Base-by-base conservation (phyloP, 2,113 vertebrate genomes). In the Anolis sagrei region DNA sequence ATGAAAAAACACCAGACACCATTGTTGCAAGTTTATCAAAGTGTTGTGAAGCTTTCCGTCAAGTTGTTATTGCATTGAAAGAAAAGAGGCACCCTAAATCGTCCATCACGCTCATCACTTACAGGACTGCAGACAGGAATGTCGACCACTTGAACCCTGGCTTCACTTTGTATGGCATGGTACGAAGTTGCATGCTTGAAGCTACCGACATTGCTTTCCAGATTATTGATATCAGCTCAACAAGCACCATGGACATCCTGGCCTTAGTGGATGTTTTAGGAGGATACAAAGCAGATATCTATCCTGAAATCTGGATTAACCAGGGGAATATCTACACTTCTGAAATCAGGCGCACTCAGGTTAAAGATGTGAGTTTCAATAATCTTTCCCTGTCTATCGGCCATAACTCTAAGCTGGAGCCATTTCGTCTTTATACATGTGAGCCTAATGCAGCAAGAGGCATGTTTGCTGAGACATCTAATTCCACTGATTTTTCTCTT, bases 161-260 rank as follows among this genome's bases (percentile, higher is more conserved):
- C 16, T 98, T 97, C 95, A 96, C 93, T 4, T 89, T 98, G 34
- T 95, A 93, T 44, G 98, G 98, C 72, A 95, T 98, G 97, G 96
- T 94, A 10, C 97, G 97, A 88, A 93, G 96, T 19, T 98, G 97
- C 89, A 90, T 94, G 0, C 64, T 93, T 64, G 98, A 98, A 94
- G 90, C 97, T 54, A 81, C 93, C 8, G 94, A 93, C 73, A 84
- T 98, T 82, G 93, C 92, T 21, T 98, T 98, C 94, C 97, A 98
- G 88, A 77, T 97, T 27, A 97, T 98, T 88, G 97, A 98, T 87
- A 94, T 98, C 64, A 92, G 93, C 34, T 97, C 97, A 88, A 91
- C 93, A 49, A 97, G 94, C 72, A 91, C 89, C 74, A 88, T 97
- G 89, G 96, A 98, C 86, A 92, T 97, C 80, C 88, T 95, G 72